Evolutionary conservation across 2,797 vertebrate genomes (phyloP), one percentile per base, ranked within the genome.

Genomic region (Heliangelus exortis): DNA sequence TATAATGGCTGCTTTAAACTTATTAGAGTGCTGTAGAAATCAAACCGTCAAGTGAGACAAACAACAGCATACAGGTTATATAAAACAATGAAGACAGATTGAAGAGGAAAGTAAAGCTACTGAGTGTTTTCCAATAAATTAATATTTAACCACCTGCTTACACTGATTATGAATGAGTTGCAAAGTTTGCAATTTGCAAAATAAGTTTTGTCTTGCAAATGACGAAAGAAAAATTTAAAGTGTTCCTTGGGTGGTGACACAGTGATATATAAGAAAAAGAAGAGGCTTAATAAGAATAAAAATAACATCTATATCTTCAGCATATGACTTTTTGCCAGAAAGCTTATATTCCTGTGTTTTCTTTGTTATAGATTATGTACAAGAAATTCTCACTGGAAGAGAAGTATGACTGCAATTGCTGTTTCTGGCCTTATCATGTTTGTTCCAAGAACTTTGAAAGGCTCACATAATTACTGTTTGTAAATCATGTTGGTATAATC

Each of bases 401-500:
- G 74, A 89, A 90, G 59, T 89, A 92, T 71, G 67, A 90, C 66
- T 69, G 48, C 41, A 96, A 92, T 93, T 86, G 62, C 22, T 66
- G 15, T 34, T 43, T 61, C 59, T 41, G 23, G 20, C 31, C 16
- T 34, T 73, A 71, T 47, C 33, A 55, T 1, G 0, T 93, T 94
- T 90, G 53, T 92, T 79, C 79, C 20, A 79, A 90, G 41, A 58
- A 45, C 29, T 63, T 90, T 92, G 80, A 92, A 91, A 84, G 21
- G 12, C 54, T 95, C 53, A 57, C 3, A 50, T 93, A 95, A 96
- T 95, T 96, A 92, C 43, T 77, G 23, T 89, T 91, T 92, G 59
- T 87, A 96, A 96, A 95, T 91, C 88, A 85, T 58, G 21, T 78
- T 92, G 59, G 36, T 78, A 79, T 93, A 91, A 94, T 92, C 73